Evolutionary conservation across 2,888 invertebrate species (phyloP), one percentile per base, ranked within the genome.

Genomic region (Cosmia pyralina): DNA sequence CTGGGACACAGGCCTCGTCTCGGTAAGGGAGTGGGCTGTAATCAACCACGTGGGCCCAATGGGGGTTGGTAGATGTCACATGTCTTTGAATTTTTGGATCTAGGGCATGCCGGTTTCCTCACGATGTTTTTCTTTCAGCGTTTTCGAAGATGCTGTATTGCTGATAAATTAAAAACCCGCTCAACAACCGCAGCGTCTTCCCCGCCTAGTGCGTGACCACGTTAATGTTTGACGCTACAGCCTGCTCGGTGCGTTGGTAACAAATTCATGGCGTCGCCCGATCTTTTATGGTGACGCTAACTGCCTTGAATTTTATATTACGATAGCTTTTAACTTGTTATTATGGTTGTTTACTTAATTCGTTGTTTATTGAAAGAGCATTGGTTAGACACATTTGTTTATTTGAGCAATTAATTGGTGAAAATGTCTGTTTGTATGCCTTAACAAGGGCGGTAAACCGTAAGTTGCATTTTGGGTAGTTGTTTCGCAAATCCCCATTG

Each of bases 241-340:
- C 62, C 44, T 17, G 69, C 64, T 15, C 66, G 38, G 58, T 79
- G 77, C 66, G 81, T 80, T 78, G 34, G 83, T 89, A 83, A 89
- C 85, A 77, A 85, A 89, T 90, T 90, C 89, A 90, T 41, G 70
- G 74, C 75, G 79, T 82, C 82, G 79, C 83, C 67, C 62, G 77
- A 74, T 79, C 74, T 83, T 81, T 77, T 81, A 81, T 75, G 76
- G 75, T 57, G 72, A 53, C 65, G 72, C 71, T 85, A 88, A 86
- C 87, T 81, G 78, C 67, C 68, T 72, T 72, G 81, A 81, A 87
- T 84, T 77, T 79, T 62, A 82, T 77, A 80, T 63, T n/a, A 64
- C 15, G 41, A 55, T 50, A 55, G 41, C 19, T 76, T 41, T 41
- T 19, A n/a, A 41, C 58, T 67, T 69, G 63, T 62, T 52, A 41